These are phyloP conservation scores for Malthinus flaveolus DNA, from an alignment of 2,888 invertebrate species.

Conservation along the genomic window DNA sequence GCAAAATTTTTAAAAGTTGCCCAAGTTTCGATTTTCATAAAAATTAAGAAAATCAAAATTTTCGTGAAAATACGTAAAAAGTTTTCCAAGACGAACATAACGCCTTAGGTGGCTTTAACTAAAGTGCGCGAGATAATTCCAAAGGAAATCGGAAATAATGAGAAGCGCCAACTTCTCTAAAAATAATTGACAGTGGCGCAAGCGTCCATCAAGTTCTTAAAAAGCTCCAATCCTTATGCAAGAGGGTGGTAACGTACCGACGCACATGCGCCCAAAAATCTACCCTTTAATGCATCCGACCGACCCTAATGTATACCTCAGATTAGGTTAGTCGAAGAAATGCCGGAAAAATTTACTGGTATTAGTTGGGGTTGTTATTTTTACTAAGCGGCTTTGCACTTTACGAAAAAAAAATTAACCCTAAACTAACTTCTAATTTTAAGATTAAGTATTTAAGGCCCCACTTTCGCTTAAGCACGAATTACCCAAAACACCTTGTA, in stretches of 20 bases:
- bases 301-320: slow-evolving; percentile 52
- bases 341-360: slow-evolving; percentile 46
- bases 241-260: slow-evolving; percentile 26
- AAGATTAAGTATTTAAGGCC: too few relatives aligned
- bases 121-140: slow-evolving; percentile 13
- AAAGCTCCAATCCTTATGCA: slow-evolving; percentile 39
- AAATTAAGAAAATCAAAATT: neutral
- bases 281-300: slow-evolving; percentile 50
- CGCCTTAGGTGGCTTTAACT: neutral
- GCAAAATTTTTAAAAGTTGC: slow-evolving; percentile 26
- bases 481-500: too few relatives aligned
- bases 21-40: neutral
- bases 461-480: too few relatives aligned
- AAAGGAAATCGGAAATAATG: slow-evolving; percentile 17
- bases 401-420: neutral
- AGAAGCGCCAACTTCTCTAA: slow-evolving; percentile 19
- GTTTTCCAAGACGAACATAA: neutral
- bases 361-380: neutral
- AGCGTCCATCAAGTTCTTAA: slow-evolving; percentile 38
- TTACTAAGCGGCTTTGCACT: neutral
- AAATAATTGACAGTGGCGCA: slow-evolving; percentile 33
- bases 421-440: neutral
- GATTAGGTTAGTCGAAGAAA: slow-evolving; percentile 49
- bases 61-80: too few relatives aligned
- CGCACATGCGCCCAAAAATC: slow-evolving; percentile 43